Base-by-base conservation (phyloP, 2,888 invertebrate genomes). In the Caradrina clavipalpis region DNA sequence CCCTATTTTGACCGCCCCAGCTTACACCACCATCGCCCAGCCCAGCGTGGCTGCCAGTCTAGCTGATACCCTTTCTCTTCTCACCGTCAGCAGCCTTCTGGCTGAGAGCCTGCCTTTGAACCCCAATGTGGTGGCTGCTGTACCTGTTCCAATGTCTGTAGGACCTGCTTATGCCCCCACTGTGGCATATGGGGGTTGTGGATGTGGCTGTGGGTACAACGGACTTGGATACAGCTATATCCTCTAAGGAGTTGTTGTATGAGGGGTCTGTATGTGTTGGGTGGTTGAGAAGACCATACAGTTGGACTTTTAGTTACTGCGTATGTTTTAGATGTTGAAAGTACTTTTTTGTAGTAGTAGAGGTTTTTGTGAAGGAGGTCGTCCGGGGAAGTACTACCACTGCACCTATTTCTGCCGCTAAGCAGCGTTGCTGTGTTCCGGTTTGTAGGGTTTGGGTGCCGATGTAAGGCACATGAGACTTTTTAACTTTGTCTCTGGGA, bases 41-140 rank as follows among this genome's bases (percentile, higher is more conserved):
- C 84, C 87, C 47, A 87, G 90, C 1, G 90, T 95, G 0, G 93
- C 93, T 15, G 88, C 86, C 21, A 90, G 85, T 17, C 72, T 95
- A 0, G 94, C 93, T 50, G 95, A 95, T 35, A 94, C 94, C 0
- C 84, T 95, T 0, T 92, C 93, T 1, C 82, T 95, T 7, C 86
- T 95, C 21, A 94, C 95, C 1, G 94, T 95, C 0, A 91, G 91
- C 86, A 92, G 91, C 59, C 81, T 95, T 0, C 60, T 95, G 0
- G 85, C 93, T 2, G 92, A 94, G 2, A 89, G 89, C 57, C 78
- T 95, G 15, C 94, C 95, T 0, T 65, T 89, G 0, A 86, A 86
- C 17, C 84, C 90, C 0, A 84, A 86, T 2, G 73, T 89, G 0
- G 61, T 89, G 0, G 75, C 76, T 5, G 67, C 85, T 0, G 80